These are phyloP conservation scores for Abscondita cerata DNA, from an alignment of 2,888 invertebrate genomes.

Conservation along the genomic window DNA sequence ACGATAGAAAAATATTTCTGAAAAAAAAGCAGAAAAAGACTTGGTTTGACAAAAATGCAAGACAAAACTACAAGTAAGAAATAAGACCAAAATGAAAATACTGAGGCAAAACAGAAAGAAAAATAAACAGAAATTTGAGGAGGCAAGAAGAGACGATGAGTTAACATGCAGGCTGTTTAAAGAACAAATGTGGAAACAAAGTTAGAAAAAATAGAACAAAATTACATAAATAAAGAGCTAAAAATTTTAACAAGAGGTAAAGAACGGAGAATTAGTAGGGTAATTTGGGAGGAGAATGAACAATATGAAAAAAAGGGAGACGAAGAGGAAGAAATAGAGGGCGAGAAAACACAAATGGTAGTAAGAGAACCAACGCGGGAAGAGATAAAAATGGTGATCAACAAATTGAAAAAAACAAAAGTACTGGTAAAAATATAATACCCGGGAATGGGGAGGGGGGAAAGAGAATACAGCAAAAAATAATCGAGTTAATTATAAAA, in stretches of 20 bases:
- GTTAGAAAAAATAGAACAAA: no score
- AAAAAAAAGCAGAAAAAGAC: neutral
- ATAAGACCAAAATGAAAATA: neutral
- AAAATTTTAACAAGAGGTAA: no score
- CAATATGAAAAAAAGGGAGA: neutral
- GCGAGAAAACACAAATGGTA: neutral
- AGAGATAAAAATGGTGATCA: neutral
- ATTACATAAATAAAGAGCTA: no score
- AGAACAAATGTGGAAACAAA: no score
- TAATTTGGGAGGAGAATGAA: conserved; percentile 11
- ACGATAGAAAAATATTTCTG: neutral
- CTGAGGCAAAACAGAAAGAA: neutral
- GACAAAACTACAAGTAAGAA: no score
- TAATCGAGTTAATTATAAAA: no score
- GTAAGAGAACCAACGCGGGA: conserved; percentile 2
- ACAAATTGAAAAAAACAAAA: neutral
- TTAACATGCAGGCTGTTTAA: conserved; percentile 7
- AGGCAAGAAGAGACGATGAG: no score
- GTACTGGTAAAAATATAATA: neutral
- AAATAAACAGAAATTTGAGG: conserved; percentile 11
- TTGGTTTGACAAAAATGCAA: no score
- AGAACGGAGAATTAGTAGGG: neutral
- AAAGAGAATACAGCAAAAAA: neutral
- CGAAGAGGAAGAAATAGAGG: neutral
- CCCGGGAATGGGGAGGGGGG: neutral